These are phyloP conservation scores for Urophycis tenuis DNA, from an alignment of 2,797 vertebrate species.

Conservation along the genomic window DNA sequence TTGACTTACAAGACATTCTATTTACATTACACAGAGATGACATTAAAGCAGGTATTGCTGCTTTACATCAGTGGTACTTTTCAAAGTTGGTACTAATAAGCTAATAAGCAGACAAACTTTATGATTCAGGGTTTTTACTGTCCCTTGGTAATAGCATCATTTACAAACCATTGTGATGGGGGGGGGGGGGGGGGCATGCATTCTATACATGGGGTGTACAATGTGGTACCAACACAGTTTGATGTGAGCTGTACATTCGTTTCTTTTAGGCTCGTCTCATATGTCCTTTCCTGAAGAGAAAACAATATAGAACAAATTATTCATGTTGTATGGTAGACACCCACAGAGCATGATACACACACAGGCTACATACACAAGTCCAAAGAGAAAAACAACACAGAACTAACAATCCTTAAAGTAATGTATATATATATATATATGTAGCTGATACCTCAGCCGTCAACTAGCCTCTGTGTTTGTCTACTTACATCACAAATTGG, in stretches of 20 bases:
- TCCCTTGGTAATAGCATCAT: background rate
- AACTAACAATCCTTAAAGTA: too few relatives aligned
- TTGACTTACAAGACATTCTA: background rate
- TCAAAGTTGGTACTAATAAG: background rate
- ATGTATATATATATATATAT: too few relatives aligned
- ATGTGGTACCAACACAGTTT: slow-evolving; percentile 30
- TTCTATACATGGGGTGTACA: slow-evolving; percentile 29
- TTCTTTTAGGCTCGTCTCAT: background rate
- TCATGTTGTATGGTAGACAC: background rate
- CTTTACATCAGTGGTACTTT: background rate
- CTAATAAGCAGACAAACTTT: background rate
- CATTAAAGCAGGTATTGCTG: background rate
- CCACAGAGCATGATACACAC: slow-evolving; percentile 2
- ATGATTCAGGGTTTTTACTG: too few relatives aligned
- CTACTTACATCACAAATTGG: slow-evolving; percentile 62
- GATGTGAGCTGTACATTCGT: background rate
- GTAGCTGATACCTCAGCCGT: too few relatives aligned
- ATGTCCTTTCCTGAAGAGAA: slow-evolving; percentile 8
- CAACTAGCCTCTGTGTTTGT: background rate
- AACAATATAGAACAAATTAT: background rate
- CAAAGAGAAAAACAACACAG: too few relatives aligned
- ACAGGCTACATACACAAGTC: background rate
- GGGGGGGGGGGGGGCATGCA: too few relatives aligned
- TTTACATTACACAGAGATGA: background rate
- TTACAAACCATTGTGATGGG: background rate